These are phyloP conservation scores for Arvicanthis niloticus DNA, from an alignment of 2,113 vertebrate species.

Conservation along the genomic window DNA sequence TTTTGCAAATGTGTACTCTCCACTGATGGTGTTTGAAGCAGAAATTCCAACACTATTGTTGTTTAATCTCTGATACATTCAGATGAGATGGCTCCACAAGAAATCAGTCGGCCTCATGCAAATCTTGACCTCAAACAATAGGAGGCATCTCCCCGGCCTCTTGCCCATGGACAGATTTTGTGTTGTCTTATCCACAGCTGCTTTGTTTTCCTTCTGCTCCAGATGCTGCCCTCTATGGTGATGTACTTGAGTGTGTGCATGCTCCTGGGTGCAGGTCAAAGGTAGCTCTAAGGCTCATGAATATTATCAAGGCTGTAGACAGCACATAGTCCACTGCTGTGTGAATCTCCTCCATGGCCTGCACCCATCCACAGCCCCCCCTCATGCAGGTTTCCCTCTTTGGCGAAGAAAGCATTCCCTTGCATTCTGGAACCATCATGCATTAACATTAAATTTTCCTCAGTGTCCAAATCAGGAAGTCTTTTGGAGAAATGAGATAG, in stretches of 20 bases:
- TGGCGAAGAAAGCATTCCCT: neutral
- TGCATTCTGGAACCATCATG: neutral
- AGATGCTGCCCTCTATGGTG: neutral
- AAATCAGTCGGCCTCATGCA: neutral
- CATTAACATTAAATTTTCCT: neutral
- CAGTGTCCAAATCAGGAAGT: conserved; percentile 2
- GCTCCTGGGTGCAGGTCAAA: no score
- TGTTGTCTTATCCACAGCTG: neutral
- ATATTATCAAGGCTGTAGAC: conserved; percentile 17
- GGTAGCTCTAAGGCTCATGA: neutral
- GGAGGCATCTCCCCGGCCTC: neutral
- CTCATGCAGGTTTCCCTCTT: neutral
- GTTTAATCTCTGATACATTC: neutral
- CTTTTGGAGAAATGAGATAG: conserved; percentile 9
- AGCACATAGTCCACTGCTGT: neutral
- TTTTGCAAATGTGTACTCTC: neutral
- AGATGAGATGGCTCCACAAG: neutral
- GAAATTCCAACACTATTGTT: neutral
- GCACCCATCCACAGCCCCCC: neutral
- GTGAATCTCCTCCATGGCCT: neutral
- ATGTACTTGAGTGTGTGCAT: neutral
- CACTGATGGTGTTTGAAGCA: neutral
- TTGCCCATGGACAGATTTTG: neutral
- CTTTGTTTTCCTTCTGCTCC: conserved; percentile 12
- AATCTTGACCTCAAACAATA: neutral